Base-by-base conservation (phyloP, 2,797 vertebrate genomes). In the Alcedo quadribrachys region DNA sequence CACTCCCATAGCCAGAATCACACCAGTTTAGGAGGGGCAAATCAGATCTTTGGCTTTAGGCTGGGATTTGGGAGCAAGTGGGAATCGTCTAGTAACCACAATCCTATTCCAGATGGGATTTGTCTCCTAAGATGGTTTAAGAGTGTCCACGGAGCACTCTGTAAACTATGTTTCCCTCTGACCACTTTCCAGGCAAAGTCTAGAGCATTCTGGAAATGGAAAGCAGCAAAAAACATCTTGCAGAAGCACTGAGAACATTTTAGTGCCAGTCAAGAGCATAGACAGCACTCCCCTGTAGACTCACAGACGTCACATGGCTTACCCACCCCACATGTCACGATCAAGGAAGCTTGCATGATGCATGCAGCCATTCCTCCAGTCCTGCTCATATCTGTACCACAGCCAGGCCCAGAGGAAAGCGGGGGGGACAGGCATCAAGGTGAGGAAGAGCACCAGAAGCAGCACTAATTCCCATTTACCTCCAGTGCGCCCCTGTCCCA, bases 401-500 rank as follows among this genome's bases (percentile, higher is more conserved):
- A 81, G 83, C 54, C 82, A 94, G 79, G 83, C 69, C 65, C 28
- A 0, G 81, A 91, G 93, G 87, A 94, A 81, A 91, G 68, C 37
- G 62, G 54, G 40, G 77, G 37, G 74, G 61, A 86, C 68, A 93
- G 83, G 79, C 81, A 92, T 75, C 45, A 95, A 62, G 61, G 87
- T 91, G 95, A 94, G 77, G 74, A 93, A 81, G 81, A 86, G 85
- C 81, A 85, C 81, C 77, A 85, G 90, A 81, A 94, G 91, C 87
- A 89, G 80, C 85, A 91, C 93, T 92, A 93, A 91, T 76, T 88
- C 78, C 87, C 65, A 89, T 96, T 97, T 97, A 99, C 99, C 99
- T 98, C 99, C 99, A 4, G 98, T 99, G 93, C 99, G 98, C 57
- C 99, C 99, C 97, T 99, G 99, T 69, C 99, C 99, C 96, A 99